Percentiles rank a stretch among this genome's conserved stretches.
These are phyloP conservation scores for Calephelis nemesis DNA, from an alignment of 1,140 invertebrate genomes.

Conservation along the genomic window DNA sequence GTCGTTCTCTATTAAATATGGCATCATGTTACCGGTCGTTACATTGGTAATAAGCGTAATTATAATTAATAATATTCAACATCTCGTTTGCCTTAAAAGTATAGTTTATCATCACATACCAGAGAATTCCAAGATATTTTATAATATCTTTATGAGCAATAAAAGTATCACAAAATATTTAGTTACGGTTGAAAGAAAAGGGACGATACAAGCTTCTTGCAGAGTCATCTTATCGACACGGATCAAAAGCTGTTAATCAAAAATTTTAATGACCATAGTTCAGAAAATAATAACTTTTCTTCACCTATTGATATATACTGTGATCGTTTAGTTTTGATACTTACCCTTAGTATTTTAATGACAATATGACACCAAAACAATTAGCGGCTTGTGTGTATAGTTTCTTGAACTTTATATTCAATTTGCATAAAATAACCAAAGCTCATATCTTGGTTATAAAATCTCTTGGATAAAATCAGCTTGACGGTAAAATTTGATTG, in stretches of 20 bases:
- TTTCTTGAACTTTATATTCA: too few species aligned
- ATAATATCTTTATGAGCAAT: conserved; percentile 63
- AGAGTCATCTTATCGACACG: conserved; percentile 72
- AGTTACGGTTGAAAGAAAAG: conserved; percentile 65
- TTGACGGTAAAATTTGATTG: too few species aligned
- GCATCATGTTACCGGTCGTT: not conserved
- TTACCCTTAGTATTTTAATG: conserved; percentile 23
- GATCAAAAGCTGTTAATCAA: conserved; percentile 77
- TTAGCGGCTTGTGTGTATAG: too few species aligned
- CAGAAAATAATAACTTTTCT: conserved; percentile 78
- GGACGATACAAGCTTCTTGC: conserved; percentile 62
- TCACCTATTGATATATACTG: conserved; percentile 51
- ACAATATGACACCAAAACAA: not conserved
- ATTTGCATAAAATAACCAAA: too few species aligned
- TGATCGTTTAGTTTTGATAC: conserved; percentile 46
- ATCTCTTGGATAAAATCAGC: too few species aligned
- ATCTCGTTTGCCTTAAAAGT: not conserved
- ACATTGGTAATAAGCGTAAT: not conserved
- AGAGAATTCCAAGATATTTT: conserved; percentile 53
- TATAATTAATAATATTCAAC: not conserved
- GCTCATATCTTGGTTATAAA: too few species aligned
- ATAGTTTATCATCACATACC: conserved; percentile 36
- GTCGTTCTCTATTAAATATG: too few species aligned
- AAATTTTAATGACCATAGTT: conserved; percentile 79
- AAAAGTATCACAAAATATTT: conserved; percentile 68